A percentile compares a stretch with the other conserved stretches of the same genome.
Conservation (phyloP, 2,113 vertebrate species). For the Glareola pratincola region DNA sequence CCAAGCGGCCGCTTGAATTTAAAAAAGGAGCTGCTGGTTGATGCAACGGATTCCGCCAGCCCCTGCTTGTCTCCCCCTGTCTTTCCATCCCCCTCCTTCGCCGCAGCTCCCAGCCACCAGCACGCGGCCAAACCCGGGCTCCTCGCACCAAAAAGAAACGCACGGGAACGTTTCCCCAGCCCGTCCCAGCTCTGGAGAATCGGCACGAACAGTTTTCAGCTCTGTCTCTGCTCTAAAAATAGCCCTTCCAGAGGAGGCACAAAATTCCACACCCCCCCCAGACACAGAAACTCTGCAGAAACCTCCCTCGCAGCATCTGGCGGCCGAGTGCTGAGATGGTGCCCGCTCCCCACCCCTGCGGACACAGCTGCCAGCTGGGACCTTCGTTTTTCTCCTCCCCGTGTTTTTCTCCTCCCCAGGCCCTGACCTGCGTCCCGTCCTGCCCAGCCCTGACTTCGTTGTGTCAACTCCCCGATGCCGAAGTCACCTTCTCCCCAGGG, state of each 20-base stretch:
- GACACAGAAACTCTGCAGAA: background rate
- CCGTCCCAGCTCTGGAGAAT: background rate
- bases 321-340: background rate
- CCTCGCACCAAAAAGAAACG: background rate
- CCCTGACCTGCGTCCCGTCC: background rate
- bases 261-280: background rate
- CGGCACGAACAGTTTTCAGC: background rate
- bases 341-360: background rate
- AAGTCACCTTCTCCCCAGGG: background rate
- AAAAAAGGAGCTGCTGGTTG: background rate
- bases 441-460: background rate
- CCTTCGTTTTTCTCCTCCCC: background rate
- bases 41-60: background rate
- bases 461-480: background rate
- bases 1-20: background rate
- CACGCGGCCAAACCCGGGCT: background rate
- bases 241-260: background rate
- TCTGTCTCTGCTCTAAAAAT: constrained; percentile 14
- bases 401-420: accelerated
- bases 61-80: background rate
- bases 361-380: background rate
- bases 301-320: constrained; percentile 24
- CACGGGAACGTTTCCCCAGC: accelerated
- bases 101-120: background rate
- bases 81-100: background rate